Base-by-base conservation (phyloP, 2,888 invertebrate genomes). In the Aporophyla nigra region DNA sequence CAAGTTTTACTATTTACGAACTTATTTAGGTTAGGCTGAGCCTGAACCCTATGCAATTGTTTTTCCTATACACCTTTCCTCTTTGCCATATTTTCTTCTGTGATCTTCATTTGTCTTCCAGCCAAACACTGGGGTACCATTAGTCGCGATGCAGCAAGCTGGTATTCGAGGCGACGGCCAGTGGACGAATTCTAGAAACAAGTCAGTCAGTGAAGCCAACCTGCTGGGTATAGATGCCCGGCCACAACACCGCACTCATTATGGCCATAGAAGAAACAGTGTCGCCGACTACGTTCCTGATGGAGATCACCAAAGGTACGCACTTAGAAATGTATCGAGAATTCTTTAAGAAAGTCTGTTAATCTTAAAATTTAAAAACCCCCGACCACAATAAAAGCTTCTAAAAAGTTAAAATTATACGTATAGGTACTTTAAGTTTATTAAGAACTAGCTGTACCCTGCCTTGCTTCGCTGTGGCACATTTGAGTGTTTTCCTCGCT, bases 171-270 rank as follows among this genome's bases (percentile, higher is more conserved):
- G 97, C 21, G 97, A 97, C 76, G 93, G 91, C 16, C 96, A 96
- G 66, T 97, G 96, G 96, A 94, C 95, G 14, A 93, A 90, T 85
- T 87, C 94, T 0, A 89, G 96, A 9, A 94, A 97, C 92, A 98
- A 98, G 90, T 98, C 98, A 80, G 98, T 98, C 86, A 99, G 99
- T 88, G 99, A 99, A 93, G 99, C 99, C 16, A 99, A 99, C 96
- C 96, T 99, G 40, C 95, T 99, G 61, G 97, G 97, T 3, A 96
- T 97, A 3, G 97, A 97, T 61, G 93, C 95, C 0, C 89, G 95
- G 53, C 97, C 97, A 46, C 95, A 90, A 46, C 95, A 91, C 1
- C 95, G 97, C 33, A 85, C 94, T 10, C 94, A 96, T 21, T 94
- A 96, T 74, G 90, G 85, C 81, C 96, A 97, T 56, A 94, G 97